Evolutionary conservation across 2,113 vertebrate genomes (phyloP).

Genomic region (Phalacrocorax aristotelis): DNA sequence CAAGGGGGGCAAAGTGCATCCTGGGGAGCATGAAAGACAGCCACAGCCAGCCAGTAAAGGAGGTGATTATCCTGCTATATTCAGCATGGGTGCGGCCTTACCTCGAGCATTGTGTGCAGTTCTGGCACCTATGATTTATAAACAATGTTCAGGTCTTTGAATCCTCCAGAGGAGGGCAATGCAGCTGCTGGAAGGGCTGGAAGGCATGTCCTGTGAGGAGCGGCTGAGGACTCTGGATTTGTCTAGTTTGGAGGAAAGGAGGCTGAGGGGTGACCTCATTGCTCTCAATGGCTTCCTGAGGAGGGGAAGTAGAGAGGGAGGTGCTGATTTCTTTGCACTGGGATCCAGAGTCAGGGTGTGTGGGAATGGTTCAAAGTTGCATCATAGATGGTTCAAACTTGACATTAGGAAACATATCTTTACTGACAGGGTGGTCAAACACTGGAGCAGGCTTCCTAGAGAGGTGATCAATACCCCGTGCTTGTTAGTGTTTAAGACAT

Average conservation of each 20-base stretch:
- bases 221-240: not conserved
- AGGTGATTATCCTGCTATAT: no score
- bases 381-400: not conserved
- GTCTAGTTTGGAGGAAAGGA: not conserved
- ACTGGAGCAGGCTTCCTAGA: not conserved
- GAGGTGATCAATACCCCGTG: no score
- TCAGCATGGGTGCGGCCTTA: no score
- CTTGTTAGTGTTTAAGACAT: not conserved
- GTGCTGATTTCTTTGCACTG: no score
- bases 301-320: no score
- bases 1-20: not conserved
- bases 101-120: not conserved
- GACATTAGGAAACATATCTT: not conserved
- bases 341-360: not conserved
- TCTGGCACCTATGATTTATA: not conserved
- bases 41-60: no score
- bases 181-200: not conserved
- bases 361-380: not conserved
- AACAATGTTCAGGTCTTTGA: not conserved
- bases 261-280: not conserved
- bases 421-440: not conserved
- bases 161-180: not conserved
- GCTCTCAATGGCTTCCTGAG: not conserved
- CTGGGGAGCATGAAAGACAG: no score
- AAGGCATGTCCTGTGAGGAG: not conserved